Evolutionary conservation across 2,888 invertebrate species (phyloP).

Genomic region (Micropterix aruncella): DNA sequence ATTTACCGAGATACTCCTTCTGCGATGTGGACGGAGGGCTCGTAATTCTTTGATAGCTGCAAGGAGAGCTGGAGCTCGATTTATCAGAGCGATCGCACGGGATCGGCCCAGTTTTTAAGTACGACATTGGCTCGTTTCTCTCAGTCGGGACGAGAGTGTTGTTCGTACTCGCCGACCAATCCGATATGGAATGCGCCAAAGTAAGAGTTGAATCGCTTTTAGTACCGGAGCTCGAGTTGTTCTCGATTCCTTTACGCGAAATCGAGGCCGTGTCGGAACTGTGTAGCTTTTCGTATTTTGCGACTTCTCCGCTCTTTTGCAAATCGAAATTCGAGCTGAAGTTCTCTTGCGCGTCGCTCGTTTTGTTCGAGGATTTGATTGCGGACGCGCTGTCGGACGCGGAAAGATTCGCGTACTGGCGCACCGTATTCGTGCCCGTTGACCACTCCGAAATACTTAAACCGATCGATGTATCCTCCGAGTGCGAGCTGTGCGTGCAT

Average conservation of each 20-base stretch:
- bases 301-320: slow-evolving; percentile 39
- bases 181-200: slow-evolving; percentile 65
- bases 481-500: slow-evolving; percentile 72
- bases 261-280: slow-evolving; percentile 40
- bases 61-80: slow-evolving; percentile 36
- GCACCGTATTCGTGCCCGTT: slow-evolving; percentile 73
- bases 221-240: slow-evolving; percentile 51
- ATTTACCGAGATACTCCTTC: background rate
- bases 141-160: slow-evolving; percentile 56
- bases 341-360: slow-evolving; percentile 41
- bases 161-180: slow-evolving; percentile 72
- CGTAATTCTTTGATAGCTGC: slow-evolving; percentile 25
- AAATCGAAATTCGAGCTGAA: slow-evolving; percentile 29
- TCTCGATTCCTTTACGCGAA: slow-evolving; percentile 26
- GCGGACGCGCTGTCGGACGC: slow-evolving; percentile 51
- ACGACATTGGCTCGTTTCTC: slow-evolving; percentile 24
- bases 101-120: slow-evolving; percentile 24
- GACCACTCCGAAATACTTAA: slow-evolving; percentile 81
- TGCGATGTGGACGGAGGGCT: background rate
- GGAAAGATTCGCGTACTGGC: slow-evolving; percentile 63
- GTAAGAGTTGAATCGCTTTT: slow-evolving; percentile 70
- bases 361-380: slow-evolving; percentile 42
- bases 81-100: slow-evolving; percentile 39
- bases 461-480: slow-evolving; percentile 77
- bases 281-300: slow-evolving; percentile 45